Conservation (phyloP, 1,140 invertebrate species). For the Doryteuthis pealeii region DNA sequence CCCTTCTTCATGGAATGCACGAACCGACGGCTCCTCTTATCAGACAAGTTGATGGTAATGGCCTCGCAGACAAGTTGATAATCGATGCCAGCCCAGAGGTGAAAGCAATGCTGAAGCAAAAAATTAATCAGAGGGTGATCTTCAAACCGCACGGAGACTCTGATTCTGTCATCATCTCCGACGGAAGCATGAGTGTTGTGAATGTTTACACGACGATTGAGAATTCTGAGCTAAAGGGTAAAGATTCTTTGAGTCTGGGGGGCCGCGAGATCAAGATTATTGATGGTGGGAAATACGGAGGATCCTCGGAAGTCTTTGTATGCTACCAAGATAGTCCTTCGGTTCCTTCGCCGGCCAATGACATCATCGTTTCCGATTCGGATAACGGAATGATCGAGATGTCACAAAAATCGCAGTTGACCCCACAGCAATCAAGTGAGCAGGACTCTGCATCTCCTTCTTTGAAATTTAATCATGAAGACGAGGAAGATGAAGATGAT, state of each 20-base stretch:
- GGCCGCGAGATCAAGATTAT: not conserved
- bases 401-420: not conserved
- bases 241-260: not conserved
- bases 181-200: conserved; percentile 33
- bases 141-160: not conserved
- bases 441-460: not conserved
- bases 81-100: conserved; percentile 2
- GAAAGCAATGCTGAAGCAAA: conserved; percentile 9
- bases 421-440: not conserved
- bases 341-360: conserved; percentile 4
- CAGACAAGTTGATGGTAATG: not conserved
- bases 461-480: not conserved
- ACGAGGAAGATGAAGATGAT: not conserved
- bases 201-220: conserved; percentile 40
- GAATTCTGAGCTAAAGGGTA: not conserved
- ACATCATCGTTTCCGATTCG: conserved; percentile 7
- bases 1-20: conserved; percentile 38
- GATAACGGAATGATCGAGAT: not conserved
- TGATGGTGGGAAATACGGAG: not conserved
- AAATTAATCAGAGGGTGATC: conserved; percentile 7
- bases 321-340: not conserved
- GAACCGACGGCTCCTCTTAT: conserved; percentile 32
- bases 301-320: not conserved
- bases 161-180: not conserved
- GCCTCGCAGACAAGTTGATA: not conserved